Base-by-base conservation (phyloP, 2,888 invertebrate species). In the Malthinus seriepunctatus region DNA sequence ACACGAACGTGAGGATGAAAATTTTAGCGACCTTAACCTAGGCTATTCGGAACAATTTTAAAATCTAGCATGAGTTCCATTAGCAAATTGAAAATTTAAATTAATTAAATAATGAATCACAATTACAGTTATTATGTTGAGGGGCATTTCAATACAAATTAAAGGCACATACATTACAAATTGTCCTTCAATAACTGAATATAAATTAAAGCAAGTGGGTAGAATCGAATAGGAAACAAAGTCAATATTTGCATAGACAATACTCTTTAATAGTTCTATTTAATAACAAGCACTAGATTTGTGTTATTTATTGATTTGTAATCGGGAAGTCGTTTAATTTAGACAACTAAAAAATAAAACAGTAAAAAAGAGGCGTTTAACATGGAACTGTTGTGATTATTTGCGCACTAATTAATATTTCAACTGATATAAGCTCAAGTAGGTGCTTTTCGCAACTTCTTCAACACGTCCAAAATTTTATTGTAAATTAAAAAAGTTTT, bases 161-260 rank as follows among this genome's bases (percentile, higher is more conserved):
- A 51, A 39, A 39, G 12, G 32, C 42, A 39, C 51, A 51, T 51
- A 33, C 32, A 49, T 49, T 49, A 59, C 58, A 65, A 62, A 65
- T 56, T 63, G 63, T 63, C 64, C 66, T 66, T 64, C 64, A 38
- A 38, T 55, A 47, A 60, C 54, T 47, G 59, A 51, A 53, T 60
- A 65, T 64, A 67, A 67, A 67, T 65, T 62, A 65, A 34, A 14
- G 35, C 55, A n/a, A 46, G 63, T 64, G 65, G 66, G 66, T 46
- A 61, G 67, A 62, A 63, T 63, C 63, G 63, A 67, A 64, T 63
- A 63, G 64, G 64, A 56, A 66, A 61, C 65, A 62, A 63, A 62
- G 60, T 37, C 59, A 44, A 56, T 60, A 66, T 63, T 62, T 63
- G 63, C 64, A 62, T 64, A 56, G 48, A 52, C 51, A 51, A 46